Evolutionary conservation across 92 coral and sea anemone species (phyloP).

Genomic region (Micromussa lordhowensis): DNA sequence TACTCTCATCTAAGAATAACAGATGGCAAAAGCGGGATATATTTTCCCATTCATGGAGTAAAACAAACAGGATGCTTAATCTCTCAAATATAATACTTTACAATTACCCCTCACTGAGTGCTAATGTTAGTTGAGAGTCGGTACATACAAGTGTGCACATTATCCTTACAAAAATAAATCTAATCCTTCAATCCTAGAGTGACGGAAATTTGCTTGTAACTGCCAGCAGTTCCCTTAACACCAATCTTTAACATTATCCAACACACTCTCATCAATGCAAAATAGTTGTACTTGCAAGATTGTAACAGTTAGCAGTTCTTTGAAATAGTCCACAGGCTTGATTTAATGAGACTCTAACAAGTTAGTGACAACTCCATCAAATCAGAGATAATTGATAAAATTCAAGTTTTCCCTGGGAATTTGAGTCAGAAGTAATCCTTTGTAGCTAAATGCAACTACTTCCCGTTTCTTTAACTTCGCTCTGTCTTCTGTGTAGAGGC

Average conservation of each 20-base stretch:
- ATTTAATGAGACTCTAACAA: background rate
- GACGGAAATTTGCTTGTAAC: background rate
- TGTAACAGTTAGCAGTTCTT: background rate
- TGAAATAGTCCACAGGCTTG: background rate
- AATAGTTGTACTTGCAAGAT: background rate
- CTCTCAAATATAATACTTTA: background rate
- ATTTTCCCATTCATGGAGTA: background rate
- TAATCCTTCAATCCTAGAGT: background rate
- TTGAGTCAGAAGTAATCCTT: background rate
- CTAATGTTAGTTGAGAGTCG: background rate
- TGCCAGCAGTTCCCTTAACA: background rate
- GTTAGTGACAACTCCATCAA: too few relatives aligned
- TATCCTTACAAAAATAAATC: conserved; percentile 12
- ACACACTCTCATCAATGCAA: background rate
- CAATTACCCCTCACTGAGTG: background rate
- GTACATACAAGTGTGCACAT: background rate
- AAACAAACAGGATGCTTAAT: background rate
- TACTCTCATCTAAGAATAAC: background rate
- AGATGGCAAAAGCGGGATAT: background rate
- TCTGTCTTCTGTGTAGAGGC: background rate
- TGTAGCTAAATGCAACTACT: too few relatives aligned
- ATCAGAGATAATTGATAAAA: too few relatives aligned
- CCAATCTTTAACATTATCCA: background rate
- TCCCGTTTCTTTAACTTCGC: background rate
- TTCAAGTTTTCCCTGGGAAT: background rate